Conservation (phyloP, 1,140 invertebrate species). For the Geopemphigus sp. region DNA sequence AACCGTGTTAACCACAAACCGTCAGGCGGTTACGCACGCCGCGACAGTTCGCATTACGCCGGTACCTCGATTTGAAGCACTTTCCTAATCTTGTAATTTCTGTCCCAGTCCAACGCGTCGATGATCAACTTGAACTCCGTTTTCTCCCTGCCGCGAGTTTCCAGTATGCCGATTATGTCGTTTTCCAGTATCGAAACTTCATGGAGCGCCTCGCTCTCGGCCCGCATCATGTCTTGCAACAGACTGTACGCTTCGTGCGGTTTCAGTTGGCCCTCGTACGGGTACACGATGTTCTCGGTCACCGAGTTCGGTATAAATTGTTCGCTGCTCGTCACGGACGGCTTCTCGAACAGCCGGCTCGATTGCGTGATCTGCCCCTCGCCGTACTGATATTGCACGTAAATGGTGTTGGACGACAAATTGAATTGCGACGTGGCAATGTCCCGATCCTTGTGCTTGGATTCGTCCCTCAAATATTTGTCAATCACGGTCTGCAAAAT, state of each 20-base stretch:
- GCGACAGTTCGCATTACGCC: background rate
- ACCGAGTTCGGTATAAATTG: background rate
- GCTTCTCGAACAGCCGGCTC: slow-evolving; percentile 65
- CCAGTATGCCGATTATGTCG: background rate
- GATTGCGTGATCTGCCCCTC: slow-evolving; percentile 67
- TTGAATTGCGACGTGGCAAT: slow-evolving; percentile 66
- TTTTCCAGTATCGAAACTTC: background rate
- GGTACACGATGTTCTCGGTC: slow-evolving; percentile 25
- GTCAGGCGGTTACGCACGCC: background rate
- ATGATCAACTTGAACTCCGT: background rate
- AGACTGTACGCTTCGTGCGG: background rate
- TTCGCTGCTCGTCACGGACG: slow-evolving; percentile 54
- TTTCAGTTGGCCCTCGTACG: slow-evolving; percentile 9
- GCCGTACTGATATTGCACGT: slow-evolving; percentile 68
- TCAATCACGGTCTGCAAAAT: slow-evolving; percentile 61
- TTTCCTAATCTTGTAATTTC: slow-evolving; percentile 7
- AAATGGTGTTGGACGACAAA: slow-evolving; percentile 63
- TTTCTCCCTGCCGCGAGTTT: background rate
- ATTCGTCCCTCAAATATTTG: slow-evolving; percentile 62
- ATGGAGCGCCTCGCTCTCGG: slow-evolving; percentile 1
- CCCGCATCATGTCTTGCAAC: slow-evolving; percentile 33
- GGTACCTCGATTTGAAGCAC: slow-evolving; percentile 15
- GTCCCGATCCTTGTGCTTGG: slow-evolving; percentile 61
- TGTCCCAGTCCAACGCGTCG: slow-evolving; percentile 23
- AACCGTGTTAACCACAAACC: too few relatives aligned